Percentiles rank a stretch among this genome's conserved stretches.
phyloP scores from a whole-genome alignment of 2,888 invertebrate genomes.

The Malacosoma neustria region DNA sequence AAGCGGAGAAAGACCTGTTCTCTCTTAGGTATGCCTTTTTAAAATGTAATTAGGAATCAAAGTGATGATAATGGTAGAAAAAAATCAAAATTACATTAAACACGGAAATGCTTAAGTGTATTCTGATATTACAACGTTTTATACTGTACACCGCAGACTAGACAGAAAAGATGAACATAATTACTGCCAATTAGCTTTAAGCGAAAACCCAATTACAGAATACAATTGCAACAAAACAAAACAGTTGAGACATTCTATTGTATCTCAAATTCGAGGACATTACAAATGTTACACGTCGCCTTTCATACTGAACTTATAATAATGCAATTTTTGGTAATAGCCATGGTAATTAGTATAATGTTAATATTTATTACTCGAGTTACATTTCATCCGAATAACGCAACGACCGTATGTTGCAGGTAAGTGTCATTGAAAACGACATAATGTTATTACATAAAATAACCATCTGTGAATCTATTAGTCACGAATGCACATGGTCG shows the following conservation, averaged over 20 bases:
- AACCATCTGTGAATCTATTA: constrained; percentile 46
- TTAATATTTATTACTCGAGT: constrained; percentile 1
- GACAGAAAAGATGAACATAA: too few species aligned
- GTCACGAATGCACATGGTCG: constrained; percentile 54
- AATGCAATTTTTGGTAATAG: not conserved
- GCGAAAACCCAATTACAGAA: not conserved
- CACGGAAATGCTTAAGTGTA: too few species aligned
- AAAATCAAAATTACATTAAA: too few species aligned
- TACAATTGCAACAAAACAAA: not conserved
- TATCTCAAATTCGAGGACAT: not conserved
- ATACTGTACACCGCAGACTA: too few species aligned
- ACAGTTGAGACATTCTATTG: not conserved
- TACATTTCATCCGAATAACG: not conserved
- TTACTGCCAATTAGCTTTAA: too few species aligned
- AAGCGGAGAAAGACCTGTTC: too few species aligned
- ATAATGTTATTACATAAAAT: constrained; percentile 28
- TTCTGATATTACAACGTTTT: too few species aligned
- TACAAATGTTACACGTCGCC: not conserved
- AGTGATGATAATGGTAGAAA: too few species aligned
- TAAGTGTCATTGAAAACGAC: constrained; percentile 23
- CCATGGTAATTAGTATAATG: constrained; percentile 5
- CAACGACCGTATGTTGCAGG: constrained; percentile 18
- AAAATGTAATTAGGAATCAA: too few species aligned
- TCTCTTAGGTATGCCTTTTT: too few species aligned
- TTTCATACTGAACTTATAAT: not conserved